These are phyloP conservation scores for Drosophila ironensis DNA, from an alignment of 1,140 invertebrate species.

Conservation along the genomic window DNA sequence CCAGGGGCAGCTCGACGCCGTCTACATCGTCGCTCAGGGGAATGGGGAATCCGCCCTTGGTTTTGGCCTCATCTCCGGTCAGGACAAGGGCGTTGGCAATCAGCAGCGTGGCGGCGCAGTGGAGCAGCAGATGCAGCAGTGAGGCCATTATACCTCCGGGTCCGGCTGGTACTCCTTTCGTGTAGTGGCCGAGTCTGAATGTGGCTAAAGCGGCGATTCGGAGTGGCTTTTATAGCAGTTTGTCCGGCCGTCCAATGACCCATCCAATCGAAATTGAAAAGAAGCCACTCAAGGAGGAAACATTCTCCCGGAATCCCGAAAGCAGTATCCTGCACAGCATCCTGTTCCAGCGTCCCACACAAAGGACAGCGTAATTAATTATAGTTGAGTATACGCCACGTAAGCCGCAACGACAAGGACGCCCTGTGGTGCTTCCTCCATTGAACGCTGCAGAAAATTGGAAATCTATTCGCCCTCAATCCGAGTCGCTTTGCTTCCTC, in stretches of 20 bases:
- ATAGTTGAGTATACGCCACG: slow-evolving; percentile 64
- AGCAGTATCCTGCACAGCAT: not conserved
- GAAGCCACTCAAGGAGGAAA: slow-evolving; percentile 64
- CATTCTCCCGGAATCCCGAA: not conserved
- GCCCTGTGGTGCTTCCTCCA: slow-evolving; percentile 61
- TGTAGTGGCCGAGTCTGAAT: slow-evolving; percentile 38
- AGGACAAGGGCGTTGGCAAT: slow-evolving; percentile 59
- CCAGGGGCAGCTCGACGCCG: slow-evolving; percentile 54
- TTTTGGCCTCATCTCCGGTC: slow-evolving; percentile 40
- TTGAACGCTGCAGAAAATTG: slow-evolving; percentile 57
- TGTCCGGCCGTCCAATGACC: slow-evolving; percentile 44
- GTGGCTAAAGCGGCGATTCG: slow-evolving; percentile 17
- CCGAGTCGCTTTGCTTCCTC: slow-evolving; percentile 27
- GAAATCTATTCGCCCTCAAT: slow-evolving; percentile 61
- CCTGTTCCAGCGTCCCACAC: slow-evolving; percentile 1
- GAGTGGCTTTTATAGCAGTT: slow-evolving; percentile 58
- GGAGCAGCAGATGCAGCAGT: slow-evolving; percentile 67
- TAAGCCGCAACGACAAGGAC: slow-evolving; percentile 45
- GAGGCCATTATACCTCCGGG: slow-evolving; percentile 57
- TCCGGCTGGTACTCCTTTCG: slow-evolving; percentile 11
- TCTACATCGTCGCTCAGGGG: slow-evolving; percentile 59
- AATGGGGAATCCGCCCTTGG: slow-evolving; percentile 51
- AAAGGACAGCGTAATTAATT: slow-evolving; percentile 65
- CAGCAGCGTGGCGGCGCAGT: slow-evolving; percentile 57
- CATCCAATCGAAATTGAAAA: slow-evolving; percentile 64